A percentile compares a stretch with the other conserved stretches of the same genome.
Evolutionary conservation across 2,888 invertebrate species (phyloP).

Genomic region (Anodontia alba): DNA sequence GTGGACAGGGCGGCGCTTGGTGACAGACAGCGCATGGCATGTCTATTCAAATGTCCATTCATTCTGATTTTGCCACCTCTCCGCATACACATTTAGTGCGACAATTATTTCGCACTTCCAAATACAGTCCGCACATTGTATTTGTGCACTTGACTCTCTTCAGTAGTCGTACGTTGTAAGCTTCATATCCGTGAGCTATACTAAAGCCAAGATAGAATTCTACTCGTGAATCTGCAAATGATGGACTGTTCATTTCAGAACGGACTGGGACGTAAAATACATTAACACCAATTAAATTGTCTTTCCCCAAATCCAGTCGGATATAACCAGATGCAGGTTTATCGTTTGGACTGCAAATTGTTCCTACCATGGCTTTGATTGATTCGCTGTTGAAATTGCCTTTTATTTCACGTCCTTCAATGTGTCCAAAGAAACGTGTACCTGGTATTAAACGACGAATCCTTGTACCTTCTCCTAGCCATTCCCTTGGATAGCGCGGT

Average conservation of each 20-base stretch:
- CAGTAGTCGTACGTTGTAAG: constrained; percentile 41
- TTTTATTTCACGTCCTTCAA: constrained; percentile 30
- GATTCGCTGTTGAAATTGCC: background rate
- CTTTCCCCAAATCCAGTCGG: constrained; percentile 41
- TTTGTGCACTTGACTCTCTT: constrained; percentile 26
- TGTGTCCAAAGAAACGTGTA: constrained; percentile 42
- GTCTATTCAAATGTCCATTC: too few species aligned
- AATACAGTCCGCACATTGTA: background rate
- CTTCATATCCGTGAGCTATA: constrained; percentile 56
- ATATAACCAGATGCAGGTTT: constrained; percentile 44
- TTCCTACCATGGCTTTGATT: constrained; percentile 25
- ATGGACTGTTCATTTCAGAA: constrained; percentile 34
- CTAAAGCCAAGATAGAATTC: constrained; percentile 54
- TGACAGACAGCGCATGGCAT: too few species aligned
- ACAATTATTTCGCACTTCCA: background rate
- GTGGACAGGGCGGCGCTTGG: too few species aligned
- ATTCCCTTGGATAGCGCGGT: constrained; percentile 64
- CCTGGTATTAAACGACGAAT: constrained; percentile 39
- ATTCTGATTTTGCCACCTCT: background rate
- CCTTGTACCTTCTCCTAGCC: constrained; percentile 52
- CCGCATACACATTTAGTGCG: background rate
- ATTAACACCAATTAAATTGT: constrained; percentile 28
- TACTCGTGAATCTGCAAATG: constrained; percentile 39
- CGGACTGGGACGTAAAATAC: constrained; percentile 54
- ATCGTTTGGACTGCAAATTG: constrained; percentile 28